Evolutionary conservation across 2,888 invertebrate genomes (phyloP).

Genomic region (Lasioglossum pauxillum): DNA sequence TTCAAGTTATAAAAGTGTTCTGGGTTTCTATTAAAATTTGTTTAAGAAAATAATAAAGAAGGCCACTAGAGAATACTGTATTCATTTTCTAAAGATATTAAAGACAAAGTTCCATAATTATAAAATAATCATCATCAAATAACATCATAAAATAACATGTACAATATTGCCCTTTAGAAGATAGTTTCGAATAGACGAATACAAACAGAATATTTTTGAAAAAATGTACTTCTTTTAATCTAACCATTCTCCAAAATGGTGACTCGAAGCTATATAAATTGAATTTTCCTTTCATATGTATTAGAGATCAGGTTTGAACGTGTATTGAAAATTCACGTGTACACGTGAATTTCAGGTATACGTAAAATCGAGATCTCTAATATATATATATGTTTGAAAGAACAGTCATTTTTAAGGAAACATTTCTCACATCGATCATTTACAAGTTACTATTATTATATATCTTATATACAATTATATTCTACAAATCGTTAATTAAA

Average conservation of each 20-base stretch:
- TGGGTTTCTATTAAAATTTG: not conserved
- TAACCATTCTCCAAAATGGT: constrained; percentile 14
- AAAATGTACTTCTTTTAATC: not conserved
- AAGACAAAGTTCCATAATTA: not conserved
- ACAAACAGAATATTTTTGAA: not conserved
- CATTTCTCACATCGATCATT: constrained; percentile 25
- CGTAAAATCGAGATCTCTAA: too few relatives aligned
- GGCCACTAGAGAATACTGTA: not conserved
- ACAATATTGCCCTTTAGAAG: not conserved
- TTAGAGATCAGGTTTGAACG: too few relatives aligned
- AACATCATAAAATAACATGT: not conserved
- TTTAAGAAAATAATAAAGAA: not conserved
- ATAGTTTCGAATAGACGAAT: not conserved
- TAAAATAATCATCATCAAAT: not conserved
- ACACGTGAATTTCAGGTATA: too few relatives aligned
- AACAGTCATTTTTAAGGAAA: constrained; percentile 20
- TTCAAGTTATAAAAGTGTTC: constrained; percentile 28
- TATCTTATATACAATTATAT: constrained; percentile 64
- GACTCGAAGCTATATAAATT: constrained; percentile 1
- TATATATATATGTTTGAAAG: constrained; percentile 4
- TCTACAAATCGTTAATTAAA: constrained; percentile 44
- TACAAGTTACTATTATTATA: constrained; percentile 43
- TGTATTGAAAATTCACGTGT: too few relatives aligned
- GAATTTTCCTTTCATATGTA: not conserved
- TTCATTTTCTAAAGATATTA: not conserved